These are phyloP conservation scores for Sycophila sp. DNA, from an alignment of 1,140 invertebrate genomes.

Conservation along the genomic window DNA sequence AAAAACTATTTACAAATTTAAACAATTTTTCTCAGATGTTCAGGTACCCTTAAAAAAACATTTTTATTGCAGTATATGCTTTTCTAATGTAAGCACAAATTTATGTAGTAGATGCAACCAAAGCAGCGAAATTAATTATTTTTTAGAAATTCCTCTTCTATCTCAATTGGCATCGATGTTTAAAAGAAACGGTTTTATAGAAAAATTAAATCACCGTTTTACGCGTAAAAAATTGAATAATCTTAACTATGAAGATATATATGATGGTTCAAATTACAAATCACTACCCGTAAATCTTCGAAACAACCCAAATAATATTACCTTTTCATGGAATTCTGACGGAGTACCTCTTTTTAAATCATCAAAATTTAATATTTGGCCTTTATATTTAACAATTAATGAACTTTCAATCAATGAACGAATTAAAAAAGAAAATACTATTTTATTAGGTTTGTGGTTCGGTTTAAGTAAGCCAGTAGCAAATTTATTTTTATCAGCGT, in stretches of 20 bases:
- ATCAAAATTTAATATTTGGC: constrained; percentile 15
- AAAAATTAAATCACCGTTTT: background rate
- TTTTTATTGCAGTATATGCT: too few relatives aligned
- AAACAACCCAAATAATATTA: background rate
- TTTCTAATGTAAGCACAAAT: too few relatives aligned
- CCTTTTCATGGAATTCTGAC: constrained; percentile 10
- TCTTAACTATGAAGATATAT: constrained; percentile 10
- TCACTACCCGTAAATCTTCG: background rate
- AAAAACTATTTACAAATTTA: too few relatives aligned
- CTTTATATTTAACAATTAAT: constrained; percentile 12
- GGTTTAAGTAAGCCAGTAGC: background rate
- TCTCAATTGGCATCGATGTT: background rate
- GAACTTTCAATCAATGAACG: background rate
- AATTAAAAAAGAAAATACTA: background rate
- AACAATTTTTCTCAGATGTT: too few relatives aligned
- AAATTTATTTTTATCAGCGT: background rate
- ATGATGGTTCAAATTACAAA: constrained; percentile 2
- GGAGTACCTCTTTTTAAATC: constrained; percentile 14
- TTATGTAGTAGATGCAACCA: too few relatives aligned
- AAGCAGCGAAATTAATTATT: background rate
- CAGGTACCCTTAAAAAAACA: too few relatives aligned
- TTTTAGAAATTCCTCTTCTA: background rate
- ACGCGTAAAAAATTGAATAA: background rate
- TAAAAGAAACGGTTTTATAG: background rate
- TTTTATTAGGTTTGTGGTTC: constrained; percentile 8